Conservation (phyloP, 2,113 vertebrate species). For the Laterallus jamaicensis region DNA sequence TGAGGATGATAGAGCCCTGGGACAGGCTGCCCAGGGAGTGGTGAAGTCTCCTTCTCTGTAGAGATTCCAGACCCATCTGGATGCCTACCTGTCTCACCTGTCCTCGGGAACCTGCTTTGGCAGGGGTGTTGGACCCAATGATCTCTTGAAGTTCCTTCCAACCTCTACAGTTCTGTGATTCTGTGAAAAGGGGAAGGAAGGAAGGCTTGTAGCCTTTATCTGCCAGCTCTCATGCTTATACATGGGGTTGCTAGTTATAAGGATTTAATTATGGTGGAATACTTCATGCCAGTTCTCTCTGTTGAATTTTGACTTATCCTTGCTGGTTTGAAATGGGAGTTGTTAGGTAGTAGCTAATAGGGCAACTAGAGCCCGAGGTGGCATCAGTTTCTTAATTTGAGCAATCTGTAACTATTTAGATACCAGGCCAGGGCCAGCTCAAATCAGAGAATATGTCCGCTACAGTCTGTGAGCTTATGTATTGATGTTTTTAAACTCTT, state of each 20-base stretch:
- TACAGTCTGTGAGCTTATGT: neutral
- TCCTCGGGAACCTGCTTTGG: too few relatives aligned
- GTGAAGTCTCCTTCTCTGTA: too few relatives aligned
- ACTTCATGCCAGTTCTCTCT: neutral
- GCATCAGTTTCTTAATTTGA: neutral
- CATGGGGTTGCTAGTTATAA: neutral
- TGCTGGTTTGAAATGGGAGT: neutral
- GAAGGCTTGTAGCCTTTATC: neutral
- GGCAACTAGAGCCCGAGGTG: neutral
- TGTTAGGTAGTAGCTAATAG: neutral
- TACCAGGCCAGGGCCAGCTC: neutral
- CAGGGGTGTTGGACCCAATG: too few relatives aligned
- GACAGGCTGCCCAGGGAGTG: too few relatives aligned
- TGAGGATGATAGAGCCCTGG: too few relatives aligned
- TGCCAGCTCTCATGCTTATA: neutral
- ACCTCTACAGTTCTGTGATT: too few relatives aligned
- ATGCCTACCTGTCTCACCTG: too few relatives aligned
- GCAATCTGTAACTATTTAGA: neutral
- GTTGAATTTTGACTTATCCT: neutral
- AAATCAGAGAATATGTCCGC: neutral
- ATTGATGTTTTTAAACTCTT: neutral
- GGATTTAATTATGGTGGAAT: fast-evolving
- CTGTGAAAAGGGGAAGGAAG: neutral
- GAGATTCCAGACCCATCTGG: too few relatives aligned
- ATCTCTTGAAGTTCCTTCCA: too few relatives aligned